These are phyloP conservation scores for Peromyscus maniculatus DNA, from an alignment of 2,113 vertebrate genomes.

Conservation along the genomic window DNA sequence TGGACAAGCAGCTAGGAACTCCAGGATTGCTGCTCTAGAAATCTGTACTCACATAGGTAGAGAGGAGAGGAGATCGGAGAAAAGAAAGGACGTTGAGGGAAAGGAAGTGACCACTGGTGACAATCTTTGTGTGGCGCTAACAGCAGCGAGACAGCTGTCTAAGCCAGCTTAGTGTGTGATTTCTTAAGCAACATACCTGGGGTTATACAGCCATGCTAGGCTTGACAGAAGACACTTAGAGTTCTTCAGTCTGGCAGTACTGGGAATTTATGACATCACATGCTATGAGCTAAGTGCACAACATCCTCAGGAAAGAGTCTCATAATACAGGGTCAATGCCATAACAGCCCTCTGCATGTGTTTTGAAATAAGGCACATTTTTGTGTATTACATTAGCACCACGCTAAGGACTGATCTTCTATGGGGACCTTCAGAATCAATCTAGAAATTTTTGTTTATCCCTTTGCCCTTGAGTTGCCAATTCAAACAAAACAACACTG, in stretches of 20 bases:
- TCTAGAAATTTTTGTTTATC: background rate
- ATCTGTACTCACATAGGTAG: background rate
- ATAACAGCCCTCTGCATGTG: constrained; percentile 8
- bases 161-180: background rate
- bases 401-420: constrained; percentile 21
- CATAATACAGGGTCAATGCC: background rate
- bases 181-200: background rate
- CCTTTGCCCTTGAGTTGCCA: background rate
- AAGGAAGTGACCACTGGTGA: background rate
- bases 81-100: background rate
- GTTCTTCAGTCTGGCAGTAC: constrained; percentile 27
- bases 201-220: background rate
- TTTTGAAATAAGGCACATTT: constrained; percentile 57
- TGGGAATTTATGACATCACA: constrained; percentile 15
- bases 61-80: background rate
- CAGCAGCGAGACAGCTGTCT: background rate
- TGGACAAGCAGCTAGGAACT: constrained; percentile 56
- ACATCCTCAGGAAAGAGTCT: background rate
- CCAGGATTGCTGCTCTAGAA: constrained; percentile 43
- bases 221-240: background rate
- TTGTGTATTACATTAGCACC: constrained; percentile 17
- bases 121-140: background rate
- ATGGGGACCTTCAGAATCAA: constrained; percentile 14
- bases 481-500: constrained; percentile 47
- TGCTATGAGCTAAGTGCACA: constrained; percentile 15